Percentiles rank a stretch among this genome's conserved stretches.
phyloP scores from a whole-genome alignment of 1,140 invertebrate genomes.

The Heterodera schachtii region DNA sequence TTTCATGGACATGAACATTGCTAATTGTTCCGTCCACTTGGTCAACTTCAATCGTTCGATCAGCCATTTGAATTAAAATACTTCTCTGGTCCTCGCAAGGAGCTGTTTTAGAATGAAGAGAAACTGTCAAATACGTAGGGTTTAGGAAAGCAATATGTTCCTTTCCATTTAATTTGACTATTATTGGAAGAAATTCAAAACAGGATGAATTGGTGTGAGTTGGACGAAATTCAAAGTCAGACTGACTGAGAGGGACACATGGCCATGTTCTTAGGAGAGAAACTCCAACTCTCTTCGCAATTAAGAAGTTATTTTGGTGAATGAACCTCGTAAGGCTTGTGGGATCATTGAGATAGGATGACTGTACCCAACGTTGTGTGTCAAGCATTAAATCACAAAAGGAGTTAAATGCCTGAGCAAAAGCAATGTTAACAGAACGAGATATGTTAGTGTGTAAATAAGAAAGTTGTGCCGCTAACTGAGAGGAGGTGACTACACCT shows the following conservation, averaged over 20 bases:
- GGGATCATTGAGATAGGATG: not conserved
- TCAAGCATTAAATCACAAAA: not conserved
- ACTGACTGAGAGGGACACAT: not conserved
- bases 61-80: conserved; percentile 2
- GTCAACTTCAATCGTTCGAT: not conserved
- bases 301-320: not conserved
- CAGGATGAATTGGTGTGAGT: not conserved
- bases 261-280: not conserved
- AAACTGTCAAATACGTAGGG: not conserved
- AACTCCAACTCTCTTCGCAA: not conserved
- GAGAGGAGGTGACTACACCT: too few relatives aligned
- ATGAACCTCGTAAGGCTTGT: not conserved
- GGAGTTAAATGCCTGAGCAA: not conserved
- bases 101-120: not conserved
- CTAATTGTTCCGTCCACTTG: not conserved
- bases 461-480: too few relatives aligned
- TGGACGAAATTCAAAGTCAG: not conserved
- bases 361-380: not conserved
- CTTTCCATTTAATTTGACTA: not conserved
- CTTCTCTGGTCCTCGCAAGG: not conserved
- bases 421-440: not conserved
- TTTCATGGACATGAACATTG: not conserved
- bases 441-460: not conserved
- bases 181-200: conserved; percentile 8
- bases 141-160: not conserved